These are phyloP conservation scores for Abrostola tripartita DNA, from an alignment of 2,888 invertebrate genomes.

Conservation along the genomic window DNA sequence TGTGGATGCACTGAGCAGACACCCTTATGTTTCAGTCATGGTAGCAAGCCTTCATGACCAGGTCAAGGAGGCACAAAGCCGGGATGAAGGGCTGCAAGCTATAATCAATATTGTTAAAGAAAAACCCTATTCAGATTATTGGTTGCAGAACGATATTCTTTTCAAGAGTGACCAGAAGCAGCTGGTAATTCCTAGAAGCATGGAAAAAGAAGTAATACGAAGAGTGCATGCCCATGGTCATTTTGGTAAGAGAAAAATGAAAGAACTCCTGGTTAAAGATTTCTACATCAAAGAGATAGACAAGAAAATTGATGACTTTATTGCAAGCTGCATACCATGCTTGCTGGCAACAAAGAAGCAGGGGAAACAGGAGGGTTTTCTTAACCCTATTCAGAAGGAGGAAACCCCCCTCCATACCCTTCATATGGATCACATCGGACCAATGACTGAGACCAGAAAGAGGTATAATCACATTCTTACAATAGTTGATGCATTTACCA, in stretches of 20 bases:
- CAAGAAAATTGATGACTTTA: neutral
- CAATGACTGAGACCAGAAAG: no score
- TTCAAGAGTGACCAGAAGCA: constrained; percentile 45
- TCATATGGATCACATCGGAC: no score
- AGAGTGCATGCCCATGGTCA: constrained; percentile 1
- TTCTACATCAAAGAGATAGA: constrained; percentile 1
- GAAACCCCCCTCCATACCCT: no score
- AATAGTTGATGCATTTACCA: no score
- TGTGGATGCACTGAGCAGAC: constrained; percentile 11
- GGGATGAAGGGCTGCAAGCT: constrained; percentile 44
- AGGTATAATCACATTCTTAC: no score
- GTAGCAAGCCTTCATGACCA: constrained; percentile 4
- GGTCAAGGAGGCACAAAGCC: constrained; percentile 33
- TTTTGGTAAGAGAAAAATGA: neutral
- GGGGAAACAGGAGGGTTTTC: constrained; percentile 2
- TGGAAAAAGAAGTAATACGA: constrained; percentile 39
- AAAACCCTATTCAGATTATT: constrained; percentile 39
- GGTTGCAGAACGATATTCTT: constrained; percentile 45
- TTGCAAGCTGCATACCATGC: neutral
- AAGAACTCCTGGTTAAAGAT: neutral
- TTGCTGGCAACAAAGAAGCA: neutral
- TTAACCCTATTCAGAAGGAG: no score
- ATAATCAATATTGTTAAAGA: constrained; percentile 39
- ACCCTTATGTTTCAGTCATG: neutral
- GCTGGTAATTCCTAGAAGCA: constrained; percentile 61